Evolutionary conservation across 2,888 invertebrate species (phyloP), one percentile per base, ranked within the genome.

Genomic region (Bibio marci): DNA sequence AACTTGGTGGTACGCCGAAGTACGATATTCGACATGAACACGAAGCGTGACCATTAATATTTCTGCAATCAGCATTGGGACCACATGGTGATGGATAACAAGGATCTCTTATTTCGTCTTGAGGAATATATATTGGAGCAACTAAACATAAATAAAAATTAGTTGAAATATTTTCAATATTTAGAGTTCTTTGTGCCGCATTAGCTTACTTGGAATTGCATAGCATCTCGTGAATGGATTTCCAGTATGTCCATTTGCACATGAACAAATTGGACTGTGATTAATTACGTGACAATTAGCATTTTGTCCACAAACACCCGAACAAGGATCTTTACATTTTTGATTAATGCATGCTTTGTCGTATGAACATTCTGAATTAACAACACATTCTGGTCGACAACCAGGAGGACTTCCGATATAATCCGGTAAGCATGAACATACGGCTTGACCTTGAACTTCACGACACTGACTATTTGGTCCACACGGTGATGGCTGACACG

Each of bases 191-290:
- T 22, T 6, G 4, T 22, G 4, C 5, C 4, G 8, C 8, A 22
- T 22, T 22, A 18, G 3, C 33, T 33, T 33, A 33, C 33, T 12
- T 33, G 33, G 65, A 46, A 59, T 56, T 31, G 55, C 56, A 43
- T 57, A 63, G 47, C 68, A 69, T 49, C 64, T 62, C 15, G 65
- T 69, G 50, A 80, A 80, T 5, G 81, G 79, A 65, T 81, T 76
- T 34, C 83, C 83, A 33, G 75, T 75, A 48, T 66, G 71, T 36
- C 74, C 74, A 38, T 61, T 48, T 2, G 76, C 71, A 51, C 86
- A 87, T 46, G 76, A 79, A 53, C 86, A 86, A 44, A 83, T 73
- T 0, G 85, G 82, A 57, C 79, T 81, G 54, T 86, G 86, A 53
- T 81, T 80, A 43, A 80, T 76, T 10, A 83, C 83, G 47, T 75